Conservation (phyloP, 2,797 vertebrate species). For the Halcyon smyrnensis region DNA sequence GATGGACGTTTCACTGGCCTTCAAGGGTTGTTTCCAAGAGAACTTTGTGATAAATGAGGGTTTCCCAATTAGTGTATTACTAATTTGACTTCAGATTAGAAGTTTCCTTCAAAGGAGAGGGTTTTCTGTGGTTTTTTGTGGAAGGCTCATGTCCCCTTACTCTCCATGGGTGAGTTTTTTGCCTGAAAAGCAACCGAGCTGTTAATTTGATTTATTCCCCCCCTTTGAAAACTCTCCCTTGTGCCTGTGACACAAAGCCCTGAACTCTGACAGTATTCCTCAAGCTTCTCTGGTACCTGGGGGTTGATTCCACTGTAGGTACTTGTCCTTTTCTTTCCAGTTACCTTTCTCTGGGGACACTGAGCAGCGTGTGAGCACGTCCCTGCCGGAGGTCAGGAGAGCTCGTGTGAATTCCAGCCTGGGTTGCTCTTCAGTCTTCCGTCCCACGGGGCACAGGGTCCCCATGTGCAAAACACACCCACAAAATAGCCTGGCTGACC, state of each 20-base stretch:
- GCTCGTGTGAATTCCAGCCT: neutral
- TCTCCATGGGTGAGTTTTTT: neutral
- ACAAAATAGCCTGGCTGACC: neutral
- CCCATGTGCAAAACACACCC: neutral
- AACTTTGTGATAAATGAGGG: neutral
- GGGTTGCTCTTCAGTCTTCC: neutral
- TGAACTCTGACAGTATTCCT: neutral
- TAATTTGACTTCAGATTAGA: neutral
- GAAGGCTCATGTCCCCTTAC: neutral
- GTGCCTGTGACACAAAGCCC: neutral
- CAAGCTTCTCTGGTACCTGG: neutral
- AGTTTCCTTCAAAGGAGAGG: neutral
- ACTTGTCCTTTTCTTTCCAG: neutral
- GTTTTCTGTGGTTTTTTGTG: neutral
- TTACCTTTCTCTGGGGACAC: neutral
- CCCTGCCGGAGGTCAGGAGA: neutral
- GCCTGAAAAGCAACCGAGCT: neutral
- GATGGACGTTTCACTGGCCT: neutral
- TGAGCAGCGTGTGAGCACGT: neutral
- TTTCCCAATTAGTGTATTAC: neutral
- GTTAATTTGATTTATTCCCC: neutral
- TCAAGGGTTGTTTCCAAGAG: neutral
- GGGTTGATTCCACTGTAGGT: neutral
- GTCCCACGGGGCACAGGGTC: neutral
- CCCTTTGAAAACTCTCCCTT: neutral